These are phyloP conservation scores for Anseranas semipalmata DNA, from an alignment of 2,113 vertebrate species.

Conservation along the genomic window DNA sequence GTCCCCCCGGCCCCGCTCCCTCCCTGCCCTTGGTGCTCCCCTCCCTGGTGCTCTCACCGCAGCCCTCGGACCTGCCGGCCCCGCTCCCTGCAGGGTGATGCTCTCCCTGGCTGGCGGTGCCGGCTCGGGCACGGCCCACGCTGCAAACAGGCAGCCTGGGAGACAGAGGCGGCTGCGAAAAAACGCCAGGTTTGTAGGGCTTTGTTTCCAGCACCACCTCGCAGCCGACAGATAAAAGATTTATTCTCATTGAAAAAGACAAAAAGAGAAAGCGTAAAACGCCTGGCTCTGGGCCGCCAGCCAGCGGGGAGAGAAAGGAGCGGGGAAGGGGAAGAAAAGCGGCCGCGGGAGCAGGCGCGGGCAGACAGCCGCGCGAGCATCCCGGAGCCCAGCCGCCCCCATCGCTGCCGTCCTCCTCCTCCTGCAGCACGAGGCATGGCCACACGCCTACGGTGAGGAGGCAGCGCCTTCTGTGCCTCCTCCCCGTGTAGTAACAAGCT, in stretches of 20 bases:
- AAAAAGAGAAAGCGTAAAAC: constrained; percentile 20
- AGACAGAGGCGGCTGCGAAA: constrained; percentile 11
- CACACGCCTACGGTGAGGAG: neutral
- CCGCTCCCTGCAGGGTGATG: neutral
- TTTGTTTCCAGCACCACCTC: constrained; percentile 6
- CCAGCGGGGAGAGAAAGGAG: neutral
- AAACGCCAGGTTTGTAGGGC: neutral
- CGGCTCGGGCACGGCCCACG: neutral
- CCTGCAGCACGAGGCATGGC: neutral
- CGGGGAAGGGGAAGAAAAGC: neutral
- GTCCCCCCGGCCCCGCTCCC: neutral
- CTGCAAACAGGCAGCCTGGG: neutral
- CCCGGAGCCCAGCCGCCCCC: neutral
- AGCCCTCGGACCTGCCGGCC: too few relatives aligned
- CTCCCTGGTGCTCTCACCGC: neutral
- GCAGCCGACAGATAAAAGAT: constrained; percentile 31
- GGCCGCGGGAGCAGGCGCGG: neutral
- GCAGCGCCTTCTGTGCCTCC: neutral
- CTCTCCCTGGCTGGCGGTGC: neutral
- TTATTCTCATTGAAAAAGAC: constrained; percentile 39
- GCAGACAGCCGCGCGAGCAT: neutral
- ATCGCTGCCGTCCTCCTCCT: neutral
- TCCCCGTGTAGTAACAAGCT: neutral
- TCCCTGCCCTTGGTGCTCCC: neutral
- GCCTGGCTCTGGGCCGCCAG: neutral